phyloP scores from a whole-genome alignment of 2,113 vertebrate genomes.

The Engystomops pustulosus region DNA sequence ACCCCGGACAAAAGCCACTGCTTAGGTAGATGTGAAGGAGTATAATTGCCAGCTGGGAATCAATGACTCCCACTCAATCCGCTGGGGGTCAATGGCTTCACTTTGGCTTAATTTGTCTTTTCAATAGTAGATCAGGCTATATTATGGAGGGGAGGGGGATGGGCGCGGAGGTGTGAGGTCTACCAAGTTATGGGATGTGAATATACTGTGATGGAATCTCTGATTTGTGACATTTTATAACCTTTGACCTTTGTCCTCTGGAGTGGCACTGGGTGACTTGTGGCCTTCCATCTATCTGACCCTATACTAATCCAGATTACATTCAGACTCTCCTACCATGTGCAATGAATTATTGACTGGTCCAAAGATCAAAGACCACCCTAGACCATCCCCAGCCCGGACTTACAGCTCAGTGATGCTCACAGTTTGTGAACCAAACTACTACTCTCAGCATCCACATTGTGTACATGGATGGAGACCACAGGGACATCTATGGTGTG shows the following conservation, averaged over 20 bases:
- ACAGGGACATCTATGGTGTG: too few species aligned
- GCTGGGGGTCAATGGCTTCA: not conserved
- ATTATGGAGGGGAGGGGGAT: not conserved
- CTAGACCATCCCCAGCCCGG: too few species aligned
- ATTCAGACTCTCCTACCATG: too few species aligned
- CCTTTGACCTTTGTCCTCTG: not conserved
- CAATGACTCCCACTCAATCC: not conserved
- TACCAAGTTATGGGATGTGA: too few species aligned
- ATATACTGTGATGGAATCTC: too few species aligned
- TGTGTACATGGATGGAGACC: too few species aligned
- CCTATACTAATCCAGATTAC: not conserved
- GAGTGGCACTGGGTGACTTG: not conserved
- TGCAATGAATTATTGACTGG: too few species aligned
- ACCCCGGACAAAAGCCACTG: conserved; percentile 6
- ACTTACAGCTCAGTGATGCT: too few species aligned
- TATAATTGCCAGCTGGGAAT: conserved; percentile 41
- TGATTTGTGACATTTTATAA: not conserved
- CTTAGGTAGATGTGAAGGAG: conserved; percentile 16
- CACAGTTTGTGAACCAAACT: too few species aligned
- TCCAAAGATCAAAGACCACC: too few species aligned
- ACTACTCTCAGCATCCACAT: too few species aligned
- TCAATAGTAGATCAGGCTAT: not conserved
- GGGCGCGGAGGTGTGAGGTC: not conserved
- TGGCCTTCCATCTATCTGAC: not conserved
- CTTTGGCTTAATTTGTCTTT: conserved; percentile 20